Conservation (phyloP, 2,797 vertebrate genomes). For the Acanthurus tractus region DNA sequence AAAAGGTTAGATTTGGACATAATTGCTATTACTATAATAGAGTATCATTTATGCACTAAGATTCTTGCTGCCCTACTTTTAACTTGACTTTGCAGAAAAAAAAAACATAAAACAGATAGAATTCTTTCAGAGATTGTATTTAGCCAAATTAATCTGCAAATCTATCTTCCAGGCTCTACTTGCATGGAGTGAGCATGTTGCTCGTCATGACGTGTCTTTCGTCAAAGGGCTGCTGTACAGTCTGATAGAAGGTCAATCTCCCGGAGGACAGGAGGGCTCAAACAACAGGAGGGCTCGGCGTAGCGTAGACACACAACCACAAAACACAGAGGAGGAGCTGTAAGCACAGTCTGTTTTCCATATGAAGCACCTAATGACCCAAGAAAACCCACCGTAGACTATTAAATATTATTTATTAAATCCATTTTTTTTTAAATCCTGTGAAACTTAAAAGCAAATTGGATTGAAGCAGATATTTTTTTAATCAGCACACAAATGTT, state of each 20-base stretch:
- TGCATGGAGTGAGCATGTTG: conserved; percentile 77
- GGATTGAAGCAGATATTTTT: background rate
- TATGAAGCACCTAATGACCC: background rate
- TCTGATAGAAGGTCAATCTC: conserved; percentile 53
- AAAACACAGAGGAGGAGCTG: conserved; percentile 79
- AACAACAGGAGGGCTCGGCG: conserved; percentile 27
- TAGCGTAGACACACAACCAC: conserved; percentile 64
- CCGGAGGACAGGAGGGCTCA: conserved; percentile 18
- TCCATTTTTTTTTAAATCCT: background rate
- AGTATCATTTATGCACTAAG: background rate
- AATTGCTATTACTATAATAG: background rate
- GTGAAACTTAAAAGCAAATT: background rate
- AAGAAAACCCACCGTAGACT: background rate
- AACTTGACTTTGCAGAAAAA: background rate
- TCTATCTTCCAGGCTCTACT: conserved; percentile 69
- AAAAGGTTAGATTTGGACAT: background rate
- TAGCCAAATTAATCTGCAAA: background rate
- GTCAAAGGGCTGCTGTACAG: conserved; percentile 67
- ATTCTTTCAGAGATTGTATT: background rate
- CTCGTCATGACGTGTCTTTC: conserved; percentile 73
- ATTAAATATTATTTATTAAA: too few species aligned
- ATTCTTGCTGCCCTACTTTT: background rate
- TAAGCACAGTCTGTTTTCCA: conserved; percentile 50
- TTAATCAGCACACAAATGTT: background rate
- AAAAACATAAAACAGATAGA: background rate